A percentile compares a stretch with the other conserved stretches of the same genome.
These are phyloP conservation scores for Cygnus atratus DNA, from an alignment of 2,113 vertebrate species.

Conservation along the genomic window DNA sequence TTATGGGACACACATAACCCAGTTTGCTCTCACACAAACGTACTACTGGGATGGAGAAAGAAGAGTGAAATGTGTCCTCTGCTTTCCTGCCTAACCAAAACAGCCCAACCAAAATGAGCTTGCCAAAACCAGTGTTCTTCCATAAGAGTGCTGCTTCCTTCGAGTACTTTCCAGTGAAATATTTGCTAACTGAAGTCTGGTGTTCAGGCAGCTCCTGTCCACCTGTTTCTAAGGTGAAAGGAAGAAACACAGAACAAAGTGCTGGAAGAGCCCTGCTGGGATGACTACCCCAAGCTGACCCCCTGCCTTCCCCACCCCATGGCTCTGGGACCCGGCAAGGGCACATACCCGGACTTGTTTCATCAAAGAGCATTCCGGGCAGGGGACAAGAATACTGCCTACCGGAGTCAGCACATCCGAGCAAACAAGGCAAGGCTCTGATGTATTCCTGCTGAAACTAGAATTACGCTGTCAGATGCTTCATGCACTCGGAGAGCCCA, in stretches of 20 bases:
- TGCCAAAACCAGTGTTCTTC: neutral
- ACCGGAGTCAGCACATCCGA: neutral
- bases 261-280: neutral
- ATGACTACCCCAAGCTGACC: neutral
- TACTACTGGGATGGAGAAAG: neutral
- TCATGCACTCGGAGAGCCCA: neutral
- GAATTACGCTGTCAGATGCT: rapidly evolving
- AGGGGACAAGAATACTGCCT: neutral
- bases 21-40: neutral
- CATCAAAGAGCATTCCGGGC: neutral
- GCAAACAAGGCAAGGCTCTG: neutral
- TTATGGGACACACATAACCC: neutral
- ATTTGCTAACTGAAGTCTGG: neutral
- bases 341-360: neutral
- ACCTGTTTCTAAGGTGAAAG: neutral
- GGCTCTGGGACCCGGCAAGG: neutral
- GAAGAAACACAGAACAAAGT: neutral
- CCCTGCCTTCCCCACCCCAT: neutral
- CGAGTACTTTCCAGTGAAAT: neutral
- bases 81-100: neutral
- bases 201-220: neutral
- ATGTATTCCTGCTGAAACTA: neutral
- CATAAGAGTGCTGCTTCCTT: neutral
- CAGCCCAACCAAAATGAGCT: neutral
- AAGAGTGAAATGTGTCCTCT: neutral